phyloP scores from a whole-genome alignment of 2,888 invertebrate genomes.

The Disparrhopalites patrizii region DNA sequence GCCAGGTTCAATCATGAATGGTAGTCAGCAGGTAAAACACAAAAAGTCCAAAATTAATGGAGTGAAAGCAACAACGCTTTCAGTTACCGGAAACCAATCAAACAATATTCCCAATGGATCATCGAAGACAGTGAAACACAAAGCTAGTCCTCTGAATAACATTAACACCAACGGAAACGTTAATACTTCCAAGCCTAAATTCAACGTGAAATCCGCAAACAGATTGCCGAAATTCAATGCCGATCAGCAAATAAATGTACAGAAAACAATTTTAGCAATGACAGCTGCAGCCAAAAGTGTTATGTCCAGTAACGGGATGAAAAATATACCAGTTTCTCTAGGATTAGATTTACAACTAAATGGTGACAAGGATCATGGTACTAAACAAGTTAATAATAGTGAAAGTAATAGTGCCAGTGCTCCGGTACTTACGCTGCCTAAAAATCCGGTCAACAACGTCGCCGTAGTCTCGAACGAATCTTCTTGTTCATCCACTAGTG shows the following conservation, averaged over 20 bases:
- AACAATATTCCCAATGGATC: background rate
- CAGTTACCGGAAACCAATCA: constrained; percentile 16
- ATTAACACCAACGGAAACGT: background rate
- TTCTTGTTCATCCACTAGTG: background rate
- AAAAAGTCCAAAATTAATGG: constrained; percentile 29
- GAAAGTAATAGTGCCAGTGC: background rate
- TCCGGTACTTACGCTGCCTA: background rate
- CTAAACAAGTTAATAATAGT: background rate
- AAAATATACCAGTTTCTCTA: constrained; percentile 7
- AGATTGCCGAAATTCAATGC: constrained; percentile 7
- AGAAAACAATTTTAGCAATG: constrained; percentile 43
- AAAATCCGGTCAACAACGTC: background rate
- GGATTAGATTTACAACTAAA: constrained; percentile 5
- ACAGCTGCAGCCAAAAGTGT: constrained; percentile 41
- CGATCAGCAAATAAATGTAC: constrained; percentile 28
- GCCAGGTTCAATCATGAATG: background rate
- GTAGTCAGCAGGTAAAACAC: constrained; percentile 10
- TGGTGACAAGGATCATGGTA: constrained; percentile 12
- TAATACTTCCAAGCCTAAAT: background rate
- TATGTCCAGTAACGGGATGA: constrained; percentile 28
- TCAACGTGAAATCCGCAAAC: background rate
- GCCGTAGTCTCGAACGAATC: background rate
- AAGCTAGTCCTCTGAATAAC: constrained; percentile 22
- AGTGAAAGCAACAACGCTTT: constrained; percentile 22
- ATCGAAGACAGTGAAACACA: background rate